These are phyloP conservation scores for Menidia menidia DNA, from an alignment of 2,797 vertebrate genomes.

Conservation along the genomic window DNA sequence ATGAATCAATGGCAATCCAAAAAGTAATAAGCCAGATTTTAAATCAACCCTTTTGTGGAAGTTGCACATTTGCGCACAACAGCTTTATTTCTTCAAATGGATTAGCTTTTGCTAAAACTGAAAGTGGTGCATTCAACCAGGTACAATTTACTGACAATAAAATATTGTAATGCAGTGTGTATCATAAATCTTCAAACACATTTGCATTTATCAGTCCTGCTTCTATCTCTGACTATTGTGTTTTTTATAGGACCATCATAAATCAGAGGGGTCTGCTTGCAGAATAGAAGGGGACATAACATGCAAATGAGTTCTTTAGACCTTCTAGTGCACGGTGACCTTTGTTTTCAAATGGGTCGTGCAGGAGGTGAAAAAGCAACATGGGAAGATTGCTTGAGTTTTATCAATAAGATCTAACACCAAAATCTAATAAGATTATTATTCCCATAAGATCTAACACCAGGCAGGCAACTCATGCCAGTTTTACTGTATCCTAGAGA, in stretches of 20 bases:
- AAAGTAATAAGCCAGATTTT: background rate
- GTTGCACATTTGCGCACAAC: background rate
- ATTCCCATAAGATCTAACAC: no score
- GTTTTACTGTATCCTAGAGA: no score
- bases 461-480: background rate
- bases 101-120: slow-evolving; percentile 28
- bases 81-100: slow-evolving; percentile 15
- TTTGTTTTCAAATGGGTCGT: slow-evolving; percentile 9
- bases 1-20: no score
- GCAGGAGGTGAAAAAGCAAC: slow-evolving; percentile 2
- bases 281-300: slow-evolving; percentile 47
- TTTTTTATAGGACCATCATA: slow-evolving; percentile 64
- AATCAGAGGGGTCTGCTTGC: slow-evolving; percentile 60
- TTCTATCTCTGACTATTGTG: slow-evolving; percentile 51
- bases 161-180: slow-evolving; percentile 40
- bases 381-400: slow-evolving; percentile 15
- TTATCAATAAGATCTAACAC: slow-evolving; percentile 11
- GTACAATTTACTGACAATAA: slow-evolving; percentile 38
- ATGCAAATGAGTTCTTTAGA: slow-evolving; percentile 68
- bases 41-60: background rate
- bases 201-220: slow-evolving; percentile 68
- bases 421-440: no score
- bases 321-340: slow-evolving; percentile 27
- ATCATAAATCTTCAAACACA: slow-evolving; percentile 64
- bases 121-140: slow-evolving; percentile 30